A percentile compares a stretch with the other conserved stretches of the same genome.
Evolutionary conservation across 2,113 vertebrate genomes (phyloP).

Genomic region (Psephotus haematonotus): DNA sequence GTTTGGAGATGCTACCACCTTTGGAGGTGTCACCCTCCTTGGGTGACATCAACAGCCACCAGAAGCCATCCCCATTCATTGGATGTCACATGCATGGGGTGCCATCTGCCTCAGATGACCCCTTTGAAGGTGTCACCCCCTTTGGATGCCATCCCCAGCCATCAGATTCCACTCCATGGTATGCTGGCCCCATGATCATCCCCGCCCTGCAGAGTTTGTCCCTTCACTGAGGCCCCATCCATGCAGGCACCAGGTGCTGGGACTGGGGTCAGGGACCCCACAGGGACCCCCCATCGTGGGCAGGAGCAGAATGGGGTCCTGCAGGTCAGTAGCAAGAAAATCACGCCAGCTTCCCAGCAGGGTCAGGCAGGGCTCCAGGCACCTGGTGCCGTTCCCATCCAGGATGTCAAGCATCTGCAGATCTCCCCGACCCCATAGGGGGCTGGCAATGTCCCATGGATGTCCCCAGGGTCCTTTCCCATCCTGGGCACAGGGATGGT

Average conservation of each 20-base stretch:
- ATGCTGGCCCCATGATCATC: not conserved
- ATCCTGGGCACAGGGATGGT: not conserved
- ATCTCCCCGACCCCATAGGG: not conserved
- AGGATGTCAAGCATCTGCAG: not conserved
- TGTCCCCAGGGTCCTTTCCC: not conserved
- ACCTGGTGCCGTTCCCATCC: not conserved
- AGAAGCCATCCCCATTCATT: not conserved
- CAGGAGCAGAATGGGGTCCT: not conserved
- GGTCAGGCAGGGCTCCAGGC: not conserved
- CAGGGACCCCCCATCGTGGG: rapidly evolving
- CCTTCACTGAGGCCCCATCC: not conserved
- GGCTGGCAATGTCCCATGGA: rapidly evolving
- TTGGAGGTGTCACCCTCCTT: not conserved
- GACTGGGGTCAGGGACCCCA: not conserved
- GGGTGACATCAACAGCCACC: not conserved
- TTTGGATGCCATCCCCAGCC: not conserved
- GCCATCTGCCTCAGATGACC: not conserved
- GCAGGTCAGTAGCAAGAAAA: not conserved
- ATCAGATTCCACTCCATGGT: rapidly evolving
- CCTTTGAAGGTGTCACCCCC: not conserved
- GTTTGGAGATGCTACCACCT: not conserved
- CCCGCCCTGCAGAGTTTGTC: not conserved
- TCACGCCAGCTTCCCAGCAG: not conserved
- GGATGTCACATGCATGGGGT: not conserved
- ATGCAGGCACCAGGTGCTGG: not conserved